Base-by-base conservation (phyloP, 1,140 invertebrate species). In the Asbolus verrucosus region DNA sequence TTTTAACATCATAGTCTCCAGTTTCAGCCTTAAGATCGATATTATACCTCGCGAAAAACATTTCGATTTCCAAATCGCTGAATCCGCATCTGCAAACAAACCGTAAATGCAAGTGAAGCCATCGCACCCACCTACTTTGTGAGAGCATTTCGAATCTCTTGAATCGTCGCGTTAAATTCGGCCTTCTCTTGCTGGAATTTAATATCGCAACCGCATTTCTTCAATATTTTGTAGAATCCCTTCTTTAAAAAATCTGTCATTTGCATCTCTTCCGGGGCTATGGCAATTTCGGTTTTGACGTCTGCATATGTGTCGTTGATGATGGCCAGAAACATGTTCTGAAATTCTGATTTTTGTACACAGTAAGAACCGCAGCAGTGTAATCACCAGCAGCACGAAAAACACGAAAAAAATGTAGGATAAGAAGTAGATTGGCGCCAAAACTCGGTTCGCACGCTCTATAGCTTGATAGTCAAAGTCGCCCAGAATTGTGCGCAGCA, bases 271-370 rank as follows among this genome's bases (percentile, higher is more conserved):
- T 89, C 86, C 69, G 85, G 85, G 67, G 88, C 84, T 46, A 84
- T 83, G 21, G 87, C 84, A 70, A 92, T 86, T 78, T 93, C 91
- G 2, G 85, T 85, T 80, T 93, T 93, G 0, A 92, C 89, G 74
- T 89, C 85, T 1, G 86, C 82, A 66, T 91, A 91, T 0, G 90
- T 90, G 78, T 94, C 92, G 76, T 92, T 93, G 71, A 94, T 92
- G 73, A 94, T 94, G 63, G 92, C 92, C 79, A 94, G 79, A 80
- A 94, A 94, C 91, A 94, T 93, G 80, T 93, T 93, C 88, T 90
- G 81, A 68, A 11, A n/a, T n/a, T n/a, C n/a, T n/a, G 13, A n/a
- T n/a, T n/a, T n/a, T n/a, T n/a, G n/a, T 65, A 9, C 21, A 27
- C 2, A 5, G n/a, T n/a, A n/a, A n/a, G n/a, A n/a, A n/a, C n/a